Evolutionary conservation across 2,113 vertebrate species (phyloP).

Genomic region (Tyto alba): DNA sequence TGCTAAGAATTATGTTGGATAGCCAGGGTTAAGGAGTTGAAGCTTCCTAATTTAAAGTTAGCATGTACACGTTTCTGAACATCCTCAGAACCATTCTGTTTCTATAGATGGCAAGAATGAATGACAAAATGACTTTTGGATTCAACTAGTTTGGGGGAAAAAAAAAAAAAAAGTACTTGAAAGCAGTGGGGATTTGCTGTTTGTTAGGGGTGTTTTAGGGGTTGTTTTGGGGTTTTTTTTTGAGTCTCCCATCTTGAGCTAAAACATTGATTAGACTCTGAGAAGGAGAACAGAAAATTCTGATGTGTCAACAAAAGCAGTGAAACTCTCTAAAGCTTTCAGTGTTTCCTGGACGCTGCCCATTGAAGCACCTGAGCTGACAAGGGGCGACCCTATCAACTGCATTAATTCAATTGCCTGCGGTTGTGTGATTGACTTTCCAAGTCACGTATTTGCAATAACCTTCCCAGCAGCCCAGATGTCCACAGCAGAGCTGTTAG

Average conservation of each 20-base stretch:
- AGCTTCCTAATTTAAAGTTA: not conserved
- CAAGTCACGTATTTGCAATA: not conserved
- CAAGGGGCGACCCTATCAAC: not conserved
- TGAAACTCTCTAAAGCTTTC: not conserved
- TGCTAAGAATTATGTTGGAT: not conserved
- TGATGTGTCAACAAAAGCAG: not conserved
- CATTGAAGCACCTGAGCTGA: not conserved
- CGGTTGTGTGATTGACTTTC: not conserved
- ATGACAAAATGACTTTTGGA: not conserved
- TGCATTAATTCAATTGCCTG: not conserved
- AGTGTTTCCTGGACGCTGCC: accelerated
- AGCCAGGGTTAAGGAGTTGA: not conserved
- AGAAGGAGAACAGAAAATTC: not conserved
- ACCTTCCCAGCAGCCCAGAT: not conserved
- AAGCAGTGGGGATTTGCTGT: not conserved
- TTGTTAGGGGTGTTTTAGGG: not conserved
- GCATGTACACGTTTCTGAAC: not conserved
- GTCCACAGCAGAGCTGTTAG: not conserved
- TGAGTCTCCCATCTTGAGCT: not conserved
- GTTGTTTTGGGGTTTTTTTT: not conserved
- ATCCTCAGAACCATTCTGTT: not conserved
- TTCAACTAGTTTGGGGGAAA: not conserved
- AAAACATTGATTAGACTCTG: not conserved
- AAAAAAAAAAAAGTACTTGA: not conserved
- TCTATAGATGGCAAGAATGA: not conserved